phyloP scores from a whole-genome alignment of 2,797 vertebrate genomes.

The Acestrorhynchus altus region DNA sequence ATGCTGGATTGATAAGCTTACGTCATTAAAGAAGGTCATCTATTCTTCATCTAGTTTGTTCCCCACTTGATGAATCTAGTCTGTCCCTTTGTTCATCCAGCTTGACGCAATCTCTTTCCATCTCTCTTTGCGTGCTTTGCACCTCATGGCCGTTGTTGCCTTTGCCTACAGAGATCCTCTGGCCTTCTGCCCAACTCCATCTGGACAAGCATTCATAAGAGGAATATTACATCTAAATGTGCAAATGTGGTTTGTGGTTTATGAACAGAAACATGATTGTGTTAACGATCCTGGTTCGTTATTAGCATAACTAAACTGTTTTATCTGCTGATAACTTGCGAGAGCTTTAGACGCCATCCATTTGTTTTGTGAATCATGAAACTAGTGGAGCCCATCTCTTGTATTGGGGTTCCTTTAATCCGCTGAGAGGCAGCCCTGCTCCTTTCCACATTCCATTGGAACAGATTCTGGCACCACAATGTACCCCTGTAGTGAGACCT shows the following conservation, averaged over 20 bases:
- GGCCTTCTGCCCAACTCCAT: conserved; percentile 8
- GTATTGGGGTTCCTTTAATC: not conserved
- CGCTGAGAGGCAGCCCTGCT: not conserved
- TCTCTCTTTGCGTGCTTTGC: not conserved
- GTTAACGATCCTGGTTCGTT: not conserved
- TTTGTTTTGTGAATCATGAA: not conserved
- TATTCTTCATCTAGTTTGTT: not conserved
- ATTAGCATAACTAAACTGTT: not conserved
- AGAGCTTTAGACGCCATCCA: no score
- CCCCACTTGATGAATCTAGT: not conserved
- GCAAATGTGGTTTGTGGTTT: not conserved
- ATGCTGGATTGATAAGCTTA: not conserved
- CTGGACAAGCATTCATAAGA: not conserved
- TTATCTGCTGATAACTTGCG: no score
- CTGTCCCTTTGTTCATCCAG: not conserved
- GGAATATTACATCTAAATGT: not conserved
- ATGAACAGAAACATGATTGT: not conserved
- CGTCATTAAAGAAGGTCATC: not conserved
- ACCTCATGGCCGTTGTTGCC: not conserved
- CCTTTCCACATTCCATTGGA: not conserved
- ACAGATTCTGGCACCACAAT: not conserved
- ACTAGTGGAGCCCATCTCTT: not conserved
- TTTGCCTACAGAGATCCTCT: conserved; percentile 19
- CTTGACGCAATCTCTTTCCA: not conserved
- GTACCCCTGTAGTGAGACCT: not conserved